Evolutionary conservation across 2,113 vertebrate genomes (phyloP).

Genomic region (Pao palembangensis): DNA sequence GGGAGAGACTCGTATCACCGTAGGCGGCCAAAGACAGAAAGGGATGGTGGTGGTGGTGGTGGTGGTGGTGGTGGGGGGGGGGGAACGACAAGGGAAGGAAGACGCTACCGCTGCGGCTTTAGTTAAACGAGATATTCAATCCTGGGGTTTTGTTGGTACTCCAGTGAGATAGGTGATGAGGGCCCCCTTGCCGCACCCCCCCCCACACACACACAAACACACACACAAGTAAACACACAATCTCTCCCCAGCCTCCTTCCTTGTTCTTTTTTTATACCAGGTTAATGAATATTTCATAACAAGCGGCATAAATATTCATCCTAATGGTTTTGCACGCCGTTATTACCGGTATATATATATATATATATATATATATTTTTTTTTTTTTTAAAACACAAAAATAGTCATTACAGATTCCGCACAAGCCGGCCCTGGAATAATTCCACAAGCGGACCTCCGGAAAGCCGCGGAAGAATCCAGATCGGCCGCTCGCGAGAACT

Average conservation of each 20-base stretch:
- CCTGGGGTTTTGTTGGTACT: slow-evolving; percentile 84
- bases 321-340: slow-evolving; percentile 97
- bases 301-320: slow-evolving; percentile 98
- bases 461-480: slow-evolving; percentile 36
- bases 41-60: neutral
- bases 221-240: slow-evolving; percentile 58
- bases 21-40: slow-evolving; percentile 69
- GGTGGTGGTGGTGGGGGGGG: neutral
- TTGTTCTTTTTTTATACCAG: slow-evolving; percentile 75
- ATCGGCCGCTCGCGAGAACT: slow-evolving; percentile 5
- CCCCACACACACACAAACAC: slow-evolving; percentile 57
- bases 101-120: slow-evolving; percentile 73
- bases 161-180: slow-evolving; percentile 64
- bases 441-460: slow-evolving; percentile 33
- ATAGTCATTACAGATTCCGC: slow-evolving; percentile 97
- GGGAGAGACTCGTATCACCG: slow-evolving; percentile 81
- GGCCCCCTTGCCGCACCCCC: slow-evolving; percentile 63
- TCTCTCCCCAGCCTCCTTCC: slow-evolving; percentile 40
- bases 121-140: slow-evolving; percentile 89
- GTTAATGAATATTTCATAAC: slow-evolving; percentile 99
- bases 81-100: slow-evolving; percentile 69
- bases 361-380: too few species aligned
- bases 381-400: slow-evolving; percentile 77
- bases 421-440: slow-evolving; percentile 74
- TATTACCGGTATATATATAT: slow-evolving; percentile 93